Evolutionary conservation across 2,797 vertebrate species (phyloP), one percentile per base, ranked within the genome.

Genomic region (Champsocephalus gunnari): DNA sequence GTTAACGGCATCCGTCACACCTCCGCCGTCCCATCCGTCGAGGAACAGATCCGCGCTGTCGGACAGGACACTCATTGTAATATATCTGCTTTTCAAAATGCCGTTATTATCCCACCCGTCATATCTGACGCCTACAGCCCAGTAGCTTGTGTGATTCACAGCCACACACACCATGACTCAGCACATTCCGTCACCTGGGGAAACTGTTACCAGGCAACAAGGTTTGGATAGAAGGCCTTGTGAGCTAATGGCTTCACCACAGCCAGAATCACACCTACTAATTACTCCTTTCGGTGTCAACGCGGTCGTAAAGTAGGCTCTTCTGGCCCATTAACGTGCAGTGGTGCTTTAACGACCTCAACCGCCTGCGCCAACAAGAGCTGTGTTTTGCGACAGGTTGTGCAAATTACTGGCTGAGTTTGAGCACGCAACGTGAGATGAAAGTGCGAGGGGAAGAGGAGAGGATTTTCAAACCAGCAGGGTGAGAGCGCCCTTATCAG

Each of bases 241-340:
- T 41, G 64, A 84, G 82, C 77, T 79, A 73, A 83, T 49, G 76
- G 83, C 72, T 84, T 32, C 13, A 71, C 82, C 64, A 34, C 68
- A 70, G 81, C 69, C 71, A 13, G 58, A 80, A 57, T 69, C 34
- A 47, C 66, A 32, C 67, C 53, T 2, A 65, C 81, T 90, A 89
- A 91, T 90, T 85, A 88, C 86, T 88, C 88, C 80, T 82, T 74
- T 81, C 81, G 82, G 87, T 78, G 86, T 91, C 87, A 87, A 91
- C 86, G 82, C 7, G 82, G 80, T 70, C 2, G 11, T 83, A 79
- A 84, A 90, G 84, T 66, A 76, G 82, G 58, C 83, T 86, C 86
- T 88, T 79, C 81, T 61, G 62, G 81, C 55, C 88, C 86, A 87
- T 90, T 90, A 87, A 81, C 84, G 75, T 86, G 84, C 79, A 89